Base-by-base conservation (phyloP, 1,140 invertebrate genomes). In the Apis dorsata region DNA sequence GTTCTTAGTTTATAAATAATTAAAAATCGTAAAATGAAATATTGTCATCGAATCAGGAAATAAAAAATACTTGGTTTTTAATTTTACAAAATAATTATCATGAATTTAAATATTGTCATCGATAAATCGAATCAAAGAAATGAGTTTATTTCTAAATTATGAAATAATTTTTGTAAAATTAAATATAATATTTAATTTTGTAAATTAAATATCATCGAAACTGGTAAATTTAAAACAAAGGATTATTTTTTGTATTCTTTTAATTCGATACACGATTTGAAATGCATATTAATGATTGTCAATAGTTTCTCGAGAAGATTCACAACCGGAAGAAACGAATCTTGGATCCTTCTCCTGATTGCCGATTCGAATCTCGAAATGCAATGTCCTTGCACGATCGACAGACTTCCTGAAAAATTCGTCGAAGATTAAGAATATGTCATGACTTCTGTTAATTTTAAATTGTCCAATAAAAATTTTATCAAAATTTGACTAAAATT, bases 351-450 rank as follows among this genome's bases (percentile, higher is more conserved):
- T 21, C 44, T 49, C n/a, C 5, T 55, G 49, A 81, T 76, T 69
- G 17, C 55, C 44, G 15, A 81, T 81, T 68, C 80, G 55, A 59
- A 34, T 62, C 80, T 76, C 63, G 80, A 53, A 68, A n/a, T 24
- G 7, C 21, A 3, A 1, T 21, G 63, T 76, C 80, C 80, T 76
- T 76, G n/a, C 24, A 19, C 21, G 71, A 68, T 21, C 34, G 5
- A 0, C 19, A 1, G 73, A 51, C 63, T 81, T 59, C 53, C 62
- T 60, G 7, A 53, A 49, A 66, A 81, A 81, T 75, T 75, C n/a
- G 19, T 12, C 51, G 13, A 15, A 21, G 9, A 59, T 59, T 17
- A 2, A 11, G 24, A n/a, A 76, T 76, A 81, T 68, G 63, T 81
- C 49, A 44, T 0, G 34, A 44, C 5, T 44, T 44, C 0, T 44